These are phyloP conservation scores for Neopelma chrysocephalum DNA, from an alignment of 2,797 vertebrate genomes.

Conservation along the genomic window DNA sequence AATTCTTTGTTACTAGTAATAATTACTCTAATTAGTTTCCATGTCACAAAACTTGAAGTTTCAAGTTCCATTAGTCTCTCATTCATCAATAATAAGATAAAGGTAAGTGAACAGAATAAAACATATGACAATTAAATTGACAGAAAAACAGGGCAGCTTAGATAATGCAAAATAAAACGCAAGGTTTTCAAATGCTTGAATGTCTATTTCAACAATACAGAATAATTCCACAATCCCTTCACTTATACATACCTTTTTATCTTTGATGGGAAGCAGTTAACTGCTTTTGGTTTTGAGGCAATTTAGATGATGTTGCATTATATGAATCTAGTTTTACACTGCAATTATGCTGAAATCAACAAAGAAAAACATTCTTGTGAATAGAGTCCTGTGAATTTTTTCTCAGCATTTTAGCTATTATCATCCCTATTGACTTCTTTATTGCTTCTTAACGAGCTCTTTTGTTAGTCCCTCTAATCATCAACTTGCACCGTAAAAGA, in stretches of 20 bases:
- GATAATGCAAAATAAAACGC: accelerated
- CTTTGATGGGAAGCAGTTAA: background rate
- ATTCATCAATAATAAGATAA: background rate
- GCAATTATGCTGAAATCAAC: background rate
- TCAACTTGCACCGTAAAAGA: background rate
- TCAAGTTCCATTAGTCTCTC: background rate
- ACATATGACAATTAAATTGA: background rate
- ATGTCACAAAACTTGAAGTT: background rate
- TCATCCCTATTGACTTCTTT: background rate
- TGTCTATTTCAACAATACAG: background rate
- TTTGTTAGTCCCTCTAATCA: background rate
- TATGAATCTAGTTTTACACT: background rate
- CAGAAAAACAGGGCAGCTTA: background rate
- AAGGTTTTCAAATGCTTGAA: background rate
- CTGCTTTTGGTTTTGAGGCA: background rate
- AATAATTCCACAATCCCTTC: background rate
- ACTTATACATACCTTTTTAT: background rate
- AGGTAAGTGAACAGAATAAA: background rate
- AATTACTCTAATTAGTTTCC: background rate
- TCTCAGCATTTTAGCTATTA: background rate
- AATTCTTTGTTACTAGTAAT: background rate
- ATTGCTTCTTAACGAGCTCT: background rate
- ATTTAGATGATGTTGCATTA: background rate
- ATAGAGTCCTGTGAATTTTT: background rate
- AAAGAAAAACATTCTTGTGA: background rate